A percentile compares a stretch with the other conserved stretches of the same genome.
Evolutionary conservation across 2,888 invertebrate genomes (phyloP).

Genomic region (Lasioglossum pauxillum): DNA sequence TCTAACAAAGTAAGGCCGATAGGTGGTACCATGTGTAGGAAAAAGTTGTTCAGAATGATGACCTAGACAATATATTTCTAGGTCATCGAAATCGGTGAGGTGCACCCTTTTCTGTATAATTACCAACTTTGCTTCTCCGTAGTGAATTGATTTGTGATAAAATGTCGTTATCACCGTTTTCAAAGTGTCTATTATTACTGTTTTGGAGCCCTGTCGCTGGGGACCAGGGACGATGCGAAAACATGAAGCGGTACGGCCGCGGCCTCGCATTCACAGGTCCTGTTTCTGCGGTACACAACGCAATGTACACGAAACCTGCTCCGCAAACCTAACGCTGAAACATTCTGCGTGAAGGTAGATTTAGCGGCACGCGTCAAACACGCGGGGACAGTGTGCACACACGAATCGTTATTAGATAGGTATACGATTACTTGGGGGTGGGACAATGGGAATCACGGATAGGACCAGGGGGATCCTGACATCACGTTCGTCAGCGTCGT

Average conservation of each 20-base stretch:
- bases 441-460: slow-evolving; percentile 35
- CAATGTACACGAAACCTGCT: slow-evolving; percentile 36
- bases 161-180: not conserved
- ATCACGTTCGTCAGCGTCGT: slow-evolving; percentile 25
- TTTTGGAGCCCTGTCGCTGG: not conserved
- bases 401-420: slow-evolving; percentile 66
- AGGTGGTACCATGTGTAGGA: no score
- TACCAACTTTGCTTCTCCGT: not conserved
- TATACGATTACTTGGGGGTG: slow-evolving; percentile 28
- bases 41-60: no score
- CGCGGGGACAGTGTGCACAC: slow-evolving; percentile 57
- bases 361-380: slow-evolving; percentile 56
- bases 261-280: slow-evolving; percentile 60
- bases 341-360: slow-evolving; percentile 67
- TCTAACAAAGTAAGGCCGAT: no score
- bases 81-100: no score
- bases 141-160: not conserved
- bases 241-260: slow-evolving; percentile 27
- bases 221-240: not conserved
- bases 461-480: slow-evolving; percentile 33
- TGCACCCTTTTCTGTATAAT: no score
- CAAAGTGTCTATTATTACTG: not conserved
- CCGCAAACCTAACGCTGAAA: slow-evolving; percentile 68
- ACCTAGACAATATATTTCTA: no score
- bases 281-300: slow-evolving; percentile 56